Evolutionary conservation across 2,888 invertebrate genomes (phyloP), one percentile per base, ranked within the genome.

Genomic region (Acleris laterana): DNA sequence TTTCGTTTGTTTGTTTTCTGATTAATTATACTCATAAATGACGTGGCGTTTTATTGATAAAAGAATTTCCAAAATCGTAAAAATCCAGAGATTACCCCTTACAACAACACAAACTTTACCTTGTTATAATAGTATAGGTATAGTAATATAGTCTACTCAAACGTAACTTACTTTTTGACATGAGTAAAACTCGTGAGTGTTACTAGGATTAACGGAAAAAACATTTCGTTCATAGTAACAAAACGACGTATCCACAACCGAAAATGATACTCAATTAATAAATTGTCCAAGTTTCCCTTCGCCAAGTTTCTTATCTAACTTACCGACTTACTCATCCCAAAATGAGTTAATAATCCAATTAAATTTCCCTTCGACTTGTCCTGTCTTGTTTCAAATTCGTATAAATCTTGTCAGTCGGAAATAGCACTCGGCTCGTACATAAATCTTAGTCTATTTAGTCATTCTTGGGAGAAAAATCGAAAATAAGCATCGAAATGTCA

Each of bases 391-490:
- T 86, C 88, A 90, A 89, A 91, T 87, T 89, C 88, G 79, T 83
- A 91, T 92, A 93, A 93, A 93, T 93, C 92, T 91, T 73, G 85
- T 84, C 87, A 80, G 85, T 89, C 92, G 90, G 91, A 92, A 92
- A 93, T 93, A 93, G 87, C 90, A 88, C 88, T 88, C 87, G 83
- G 86, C 78, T 83, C 84, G 85, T 84, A 83, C 88, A 90, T 93
- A 92, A 93, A 92, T 93, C 84, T 82, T 77, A 81, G 85, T 92
- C 93, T 91, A 91, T 93, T 93, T 92, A 90, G 87, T 85, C 85
- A 84, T 89, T 88, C 87, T 86, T 84, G 79, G 86, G 88, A 84
- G 86, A 91, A 92, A 90, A 90, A 90, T 90, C 90, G 84, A 81
- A 88, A 89, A 89, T 89, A 88, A 87, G 77, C 82, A 83, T 80